A percentile compares a stretch with the other conserved stretches of the same genome.
Evolutionary conservation across 2,888 invertebrate genomes (phyloP).

Genomic region (Galerucella pusilla): DNA sequence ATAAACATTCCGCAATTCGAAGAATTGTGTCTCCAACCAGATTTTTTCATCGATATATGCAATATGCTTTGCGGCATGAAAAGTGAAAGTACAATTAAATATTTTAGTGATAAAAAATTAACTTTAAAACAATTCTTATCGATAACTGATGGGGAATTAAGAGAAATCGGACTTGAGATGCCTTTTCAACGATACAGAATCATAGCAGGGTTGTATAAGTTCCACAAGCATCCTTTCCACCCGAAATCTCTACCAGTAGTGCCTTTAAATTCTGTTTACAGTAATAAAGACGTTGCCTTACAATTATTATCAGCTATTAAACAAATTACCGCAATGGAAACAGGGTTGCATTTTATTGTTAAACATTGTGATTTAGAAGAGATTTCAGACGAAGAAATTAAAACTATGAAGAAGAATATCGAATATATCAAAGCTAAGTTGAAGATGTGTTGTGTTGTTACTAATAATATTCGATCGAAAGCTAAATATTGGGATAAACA

Average conservation of each 20-base stretch:
- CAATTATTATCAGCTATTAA: conserved; percentile 69
- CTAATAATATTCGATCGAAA: conserved; percentile 40
- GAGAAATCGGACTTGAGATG: conserved; percentile 69
- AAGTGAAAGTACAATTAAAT: conserved; percentile 66
- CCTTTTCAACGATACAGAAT: conserved; percentile 72
- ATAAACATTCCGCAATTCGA: conserved; percentile 48
- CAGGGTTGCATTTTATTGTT: conserved; percentile 69
- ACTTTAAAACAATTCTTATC: conserved; percentile 70
- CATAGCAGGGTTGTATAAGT: conserved; percentile 67
- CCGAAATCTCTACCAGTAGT: conserved; percentile 61
- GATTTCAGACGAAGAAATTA: conserved; percentile 38
- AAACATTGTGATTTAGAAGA: conserved; percentile 61
- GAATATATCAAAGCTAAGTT: conserved; percentile 40
- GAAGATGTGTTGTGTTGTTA: conserved; percentile 28
- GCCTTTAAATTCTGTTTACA: conserved; percentile 63
- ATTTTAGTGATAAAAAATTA: conserved; percentile 67
- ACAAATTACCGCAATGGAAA: conserved; percentile 70
- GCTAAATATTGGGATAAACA: conserved; percentile 65
- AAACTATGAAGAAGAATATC: conserved; percentile 36
- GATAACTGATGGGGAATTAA: conserved; percentile 70
- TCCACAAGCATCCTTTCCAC: conserved; percentile 71
- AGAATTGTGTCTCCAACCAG: conserved; percentile 58
- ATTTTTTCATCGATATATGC: conserved; percentile 68
- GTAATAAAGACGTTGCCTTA: conserved; percentile 68
- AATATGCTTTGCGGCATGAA: conserved; percentile 72